A percentile compares a stretch with the other conserved stretches of the same genome.
These are phyloP conservation scores for Brachycybe producta DNA, from an alignment of 2,888 invertebrate genomes.

Conservation along the genomic window DNA sequence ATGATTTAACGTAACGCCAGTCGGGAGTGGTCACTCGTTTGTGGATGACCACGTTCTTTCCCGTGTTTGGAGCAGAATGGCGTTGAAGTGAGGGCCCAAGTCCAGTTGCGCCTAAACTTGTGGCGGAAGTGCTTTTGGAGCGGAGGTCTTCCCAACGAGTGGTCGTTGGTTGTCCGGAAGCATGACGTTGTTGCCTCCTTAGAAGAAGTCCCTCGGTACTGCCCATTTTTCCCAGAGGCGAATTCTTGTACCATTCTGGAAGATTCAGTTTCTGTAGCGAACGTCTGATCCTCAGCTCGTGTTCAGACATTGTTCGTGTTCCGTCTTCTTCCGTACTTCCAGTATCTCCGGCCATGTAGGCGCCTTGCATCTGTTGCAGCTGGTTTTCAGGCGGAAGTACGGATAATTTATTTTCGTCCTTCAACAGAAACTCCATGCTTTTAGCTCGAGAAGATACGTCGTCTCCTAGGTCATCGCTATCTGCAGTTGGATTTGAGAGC, in stretches of 20 bases:
- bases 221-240: constrained; percentile 40
- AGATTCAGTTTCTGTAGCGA: constrained; percentile 86
- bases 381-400: constrained; percentile 90
- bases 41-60: constrained; percentile 20
- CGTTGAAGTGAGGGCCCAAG: too few relatives aligned
- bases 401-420: constrained; percentile 77
- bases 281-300: constrained; percentile 82
- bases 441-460: constrained; percentile 40
- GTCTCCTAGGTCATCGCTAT: constrained; percentile 17
- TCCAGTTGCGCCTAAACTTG: too few relatives aligned
- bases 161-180: too few relatives aligned
- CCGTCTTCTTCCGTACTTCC: constrained; percentile 42
- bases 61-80: constrained; percentile 10
- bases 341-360: constrained; percentile 15
- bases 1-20: constrained; percentile 23
- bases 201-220: constrained; percentile 15
- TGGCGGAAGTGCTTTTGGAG: constrained; percentile 74
- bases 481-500: background rate
- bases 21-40: constrained; percentile 20
- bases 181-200: background rate
- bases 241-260: constrained; percentile 85
- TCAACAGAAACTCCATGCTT: constrained; percentile 90
- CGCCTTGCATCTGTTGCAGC: constrained; percentile 51
- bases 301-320: constrained; percentile 69
- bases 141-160: constrained; percentile 49